Evolutionary conservation across 2,888 invertebrate genomes (phyloP).

Genomic region (Trichogramma dendrolimi): DNA sequence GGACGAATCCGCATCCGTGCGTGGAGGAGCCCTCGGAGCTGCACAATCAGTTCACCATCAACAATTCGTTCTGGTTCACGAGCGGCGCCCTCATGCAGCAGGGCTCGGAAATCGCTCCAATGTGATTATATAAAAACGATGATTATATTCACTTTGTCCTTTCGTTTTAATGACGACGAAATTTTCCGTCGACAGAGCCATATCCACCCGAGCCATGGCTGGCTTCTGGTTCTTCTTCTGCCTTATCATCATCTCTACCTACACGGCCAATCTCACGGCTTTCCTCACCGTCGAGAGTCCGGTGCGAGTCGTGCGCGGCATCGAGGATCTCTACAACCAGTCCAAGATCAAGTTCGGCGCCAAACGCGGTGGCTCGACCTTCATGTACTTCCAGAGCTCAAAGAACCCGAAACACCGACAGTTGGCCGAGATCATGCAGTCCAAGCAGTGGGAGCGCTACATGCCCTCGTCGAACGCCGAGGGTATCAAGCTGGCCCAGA

Average conservation of each 20-base stretch:
- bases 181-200: constrained; percentile 60
- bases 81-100: constrained; percentile 82
- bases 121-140: constrained; percentile 54
- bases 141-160: too few species aligned
- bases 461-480: constrained; percentile 69
- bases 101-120: constrained; percentile 82
- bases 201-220: constrained; percentile 83
- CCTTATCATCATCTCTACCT: constrained; percentile 81
- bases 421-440: constrained; percentile 41
- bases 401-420: constrained; percentile 59
- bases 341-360: constrained; percentile 83
- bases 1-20: constrained; percentile 86
- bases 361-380: constrained; percentile 78
- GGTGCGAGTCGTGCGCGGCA: constrained; percentile 68
- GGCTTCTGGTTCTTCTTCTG: constrained; percentile 64
- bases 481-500: constrained; percentile 61
- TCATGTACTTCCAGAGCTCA: constrained; percentile 82
- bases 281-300: constrained; percentile 77
- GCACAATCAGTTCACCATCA: constrained; percentile 79
- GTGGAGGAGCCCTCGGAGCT: constrained; percentile 79
- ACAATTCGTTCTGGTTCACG: constrained; percentile 88
- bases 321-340: constrained; percentile 79
- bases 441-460: constrained; percentile 74
- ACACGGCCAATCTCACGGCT: constrained; percentile 90
- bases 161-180: background rate